These are phyloP conservation scores for Peromyscus polionotus DNA, from an alignment of 2,113 vertebrate genomes.

Conservation along the genomic window DNA sequence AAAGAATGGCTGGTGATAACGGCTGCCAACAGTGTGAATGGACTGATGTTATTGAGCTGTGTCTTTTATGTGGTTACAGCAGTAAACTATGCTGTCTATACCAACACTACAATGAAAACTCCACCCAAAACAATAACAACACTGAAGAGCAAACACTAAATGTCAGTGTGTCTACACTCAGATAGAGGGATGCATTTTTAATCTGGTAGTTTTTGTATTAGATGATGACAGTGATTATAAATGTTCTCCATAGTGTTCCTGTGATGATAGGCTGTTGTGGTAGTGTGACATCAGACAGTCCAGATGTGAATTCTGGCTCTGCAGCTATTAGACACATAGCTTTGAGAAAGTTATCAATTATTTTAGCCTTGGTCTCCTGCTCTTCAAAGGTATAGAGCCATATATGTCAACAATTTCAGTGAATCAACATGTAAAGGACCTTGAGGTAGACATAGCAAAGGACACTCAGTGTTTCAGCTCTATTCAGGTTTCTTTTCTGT, in stretches of 20 bases:
- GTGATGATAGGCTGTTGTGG: neutral
- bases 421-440: neutral
- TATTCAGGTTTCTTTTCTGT: neutral
- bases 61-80: neutral
- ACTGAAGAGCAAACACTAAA: neutral
- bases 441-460: neutral
- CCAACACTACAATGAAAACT: neutral
- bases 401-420: neutral
- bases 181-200: neutral
- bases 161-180: neutral
- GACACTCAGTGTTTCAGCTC: too few relatives aligned
- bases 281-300: too few relatives aligned
- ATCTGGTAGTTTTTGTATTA: neutral
- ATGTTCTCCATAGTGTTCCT: neutral
- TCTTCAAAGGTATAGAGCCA: neutral
- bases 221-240: neutral
- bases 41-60: neutral
- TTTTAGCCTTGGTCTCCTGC: neutral
- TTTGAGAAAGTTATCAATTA: neutral
- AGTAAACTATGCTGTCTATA: neutral
- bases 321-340: neutral
- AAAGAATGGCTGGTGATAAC: neutral
- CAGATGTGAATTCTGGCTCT: neutral
- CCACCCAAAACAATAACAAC: neutral
- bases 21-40: neutral